Base-by-base conservation (phyloP, 2,113 vertebrate species). In the Lethenteron camtschaticum region DNA sequence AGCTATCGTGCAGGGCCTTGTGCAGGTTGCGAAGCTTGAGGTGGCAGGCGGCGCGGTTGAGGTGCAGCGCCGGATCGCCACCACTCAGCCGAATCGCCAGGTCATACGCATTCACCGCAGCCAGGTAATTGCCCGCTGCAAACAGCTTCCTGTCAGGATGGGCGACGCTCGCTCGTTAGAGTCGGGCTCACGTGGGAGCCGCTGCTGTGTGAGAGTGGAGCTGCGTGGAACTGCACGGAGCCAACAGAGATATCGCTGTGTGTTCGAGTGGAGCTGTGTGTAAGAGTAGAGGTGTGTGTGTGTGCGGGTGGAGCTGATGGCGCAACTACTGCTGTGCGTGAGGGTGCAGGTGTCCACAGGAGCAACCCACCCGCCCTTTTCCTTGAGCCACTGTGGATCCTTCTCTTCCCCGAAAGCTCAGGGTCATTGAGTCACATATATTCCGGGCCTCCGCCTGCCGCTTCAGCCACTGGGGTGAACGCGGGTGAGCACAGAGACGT, bases 1-100 rank as follows among this genome's bases (percentile, higher is more conserved):
- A 91, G 68, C 85, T 84, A 75, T 96, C 90, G 74, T 94, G 82
- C 2, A 97, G 75, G 69, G 86, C 84, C 78, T 92, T 96, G 78
- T 97, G 89, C 11, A 96, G 77, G 70, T 97, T 92, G 69, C 81
- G 83, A 59, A 96, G 74, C 77, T 90, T 88, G 16, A 99, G 83
- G 73, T 97, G 92, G 77, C 89, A 92, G 10, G 89, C 94, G 56
- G 92, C 87, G 69, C 94, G 84, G 77, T 97, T 96, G 70, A 89
- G 82, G 70, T 82, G 91, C 9, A 95, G 73, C 0, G 81, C 72
- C 6, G 89, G 85, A 70, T 88, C 80, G 68, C 78, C 80, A 41
- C 72, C 77, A 77, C 87, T 90, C 57, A 97, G 78, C 75, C 75
- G 78, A 73, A 99, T 79, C 12, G 84, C 90, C 11, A 97, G 79